phyloP scores from a whole-genome alignment of 2,888 invertebrate species.

The Gymnocheta viridis region DNA sequence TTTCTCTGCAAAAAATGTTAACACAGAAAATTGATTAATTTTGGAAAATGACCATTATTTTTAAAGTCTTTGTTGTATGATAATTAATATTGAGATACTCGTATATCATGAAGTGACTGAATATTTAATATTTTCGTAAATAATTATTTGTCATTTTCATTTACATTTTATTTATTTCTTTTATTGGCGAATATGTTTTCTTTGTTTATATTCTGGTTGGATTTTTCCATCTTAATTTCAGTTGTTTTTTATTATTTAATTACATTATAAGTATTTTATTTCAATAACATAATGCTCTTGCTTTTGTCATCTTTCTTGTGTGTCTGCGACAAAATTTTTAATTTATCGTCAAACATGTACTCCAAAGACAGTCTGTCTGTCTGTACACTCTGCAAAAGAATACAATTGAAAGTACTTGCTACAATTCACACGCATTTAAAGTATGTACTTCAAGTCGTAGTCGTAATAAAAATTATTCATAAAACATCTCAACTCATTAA shows the following conservation, averaged over 20 bases:
- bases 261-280: slow-evolving; percentile 43
- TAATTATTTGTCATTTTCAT: slow-evolving; percentile 21
- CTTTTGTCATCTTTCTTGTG: slow-evolving; percentile 21
- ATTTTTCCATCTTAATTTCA: background rate
- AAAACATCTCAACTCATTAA: slow-evolving; percentile 14
- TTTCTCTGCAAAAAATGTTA: background rate
- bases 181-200: slow-evolving; percentile 8
- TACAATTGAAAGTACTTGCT: slow-evolving; percentile 38
- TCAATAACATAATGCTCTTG: slow-evolving; percentile 1
- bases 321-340: slow-evolving; percentile 12
- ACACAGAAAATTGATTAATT: background rate
- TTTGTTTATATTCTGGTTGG: background rate
- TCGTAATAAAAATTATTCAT: slow-evolving; percentile 17
- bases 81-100: slow-evolving; percentile 3
- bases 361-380: too few relatives aligned
- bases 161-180: background rate
- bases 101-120: slow-evolving; percentile 13
- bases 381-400: background rate
- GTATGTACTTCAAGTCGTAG: slow-evolving; percentile 1
- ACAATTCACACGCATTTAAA: slow-evolving; percentile 60
- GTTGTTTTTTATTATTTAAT: slow-evolving; percentile 47
- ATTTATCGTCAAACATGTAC: slow-evolving; percentile 11
- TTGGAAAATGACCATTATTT: background rate
- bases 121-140: too few relatives aligned
- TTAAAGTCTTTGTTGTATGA: background rate